A percentile compares a stretch with the other conserved stretches of the same genome.
Conservation (phyloP, 2,888 invertebrate genomes). For the Aspidiotus destructor region DNA sequence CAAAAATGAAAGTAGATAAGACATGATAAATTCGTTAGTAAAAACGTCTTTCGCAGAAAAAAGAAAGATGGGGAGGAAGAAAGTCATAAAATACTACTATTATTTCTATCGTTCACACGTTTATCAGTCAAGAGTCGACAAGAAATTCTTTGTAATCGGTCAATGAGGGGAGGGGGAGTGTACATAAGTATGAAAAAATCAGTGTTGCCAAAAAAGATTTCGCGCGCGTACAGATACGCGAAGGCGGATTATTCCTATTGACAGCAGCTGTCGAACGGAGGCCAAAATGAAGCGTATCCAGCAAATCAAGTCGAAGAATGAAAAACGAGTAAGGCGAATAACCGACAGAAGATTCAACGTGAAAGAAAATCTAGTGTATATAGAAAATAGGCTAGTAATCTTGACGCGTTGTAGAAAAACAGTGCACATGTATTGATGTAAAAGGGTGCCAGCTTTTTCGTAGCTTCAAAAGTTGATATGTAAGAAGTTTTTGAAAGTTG, state of each 20-base stretch:
- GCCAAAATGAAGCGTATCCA: conserved; percentile 27
- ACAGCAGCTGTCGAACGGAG: conserved; percentile 27
- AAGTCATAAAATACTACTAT: conserved; percentile 15
- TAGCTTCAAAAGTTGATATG: conserved; percentile 28
- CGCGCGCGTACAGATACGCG: conserved; percentile 15
- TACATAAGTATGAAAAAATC: conserved; percentile 11
- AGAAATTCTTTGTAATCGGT: neutral
- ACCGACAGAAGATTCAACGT: neutral
- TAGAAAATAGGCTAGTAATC: conserved; percentile 29
- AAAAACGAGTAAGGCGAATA: neutral
- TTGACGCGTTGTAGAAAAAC: conserved; percentile 28
- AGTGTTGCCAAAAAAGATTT: conserved; percentile 23
- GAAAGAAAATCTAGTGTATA: neutral
- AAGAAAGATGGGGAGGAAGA: neutral
- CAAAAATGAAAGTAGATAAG: neutral
- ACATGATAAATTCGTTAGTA: conserved; percentile 24
- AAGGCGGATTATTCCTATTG: conserved; percentile 25
- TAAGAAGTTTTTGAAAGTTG: conserved; percentile 29
- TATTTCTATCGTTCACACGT: conserved; percentile 12
- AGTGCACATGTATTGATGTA: conserved; percentile 27
- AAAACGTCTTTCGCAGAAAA: conserved; percentile 6
- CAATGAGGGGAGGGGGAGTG: neutral
- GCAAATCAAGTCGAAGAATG: conserved; percentile 16
- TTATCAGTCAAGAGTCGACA: neutral
- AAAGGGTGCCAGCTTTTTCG: conserved; percentile 29